These are phyloP conservation scores for Sinocyclocheilus grahami DNA, from an alignment of 2,113 vertebrate species.

Conservation along the genomic window DNA sequence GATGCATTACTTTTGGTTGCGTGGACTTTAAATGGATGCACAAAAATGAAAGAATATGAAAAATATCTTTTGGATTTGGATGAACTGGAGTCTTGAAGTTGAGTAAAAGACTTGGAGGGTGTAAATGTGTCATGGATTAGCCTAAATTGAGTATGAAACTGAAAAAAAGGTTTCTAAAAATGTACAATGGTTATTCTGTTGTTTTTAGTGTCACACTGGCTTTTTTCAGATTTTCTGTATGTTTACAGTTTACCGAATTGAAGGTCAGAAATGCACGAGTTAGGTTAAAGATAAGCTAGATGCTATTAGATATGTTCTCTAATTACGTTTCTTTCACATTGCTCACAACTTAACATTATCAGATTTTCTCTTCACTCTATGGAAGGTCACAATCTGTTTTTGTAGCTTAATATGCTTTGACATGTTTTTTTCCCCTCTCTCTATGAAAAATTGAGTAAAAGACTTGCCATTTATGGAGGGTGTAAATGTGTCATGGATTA, in stretches of 20 bases:
- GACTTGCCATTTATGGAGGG: not conserved
- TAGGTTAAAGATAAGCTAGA: not conserved
- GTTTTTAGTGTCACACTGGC: not conserved
- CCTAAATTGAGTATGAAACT: not conserved
- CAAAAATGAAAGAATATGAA: not conserved
- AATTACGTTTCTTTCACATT: not conserved
- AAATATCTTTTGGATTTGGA: not conserved
- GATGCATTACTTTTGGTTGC: not conserved
- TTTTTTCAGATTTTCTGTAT: not conserved
- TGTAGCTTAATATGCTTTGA: not conserved
- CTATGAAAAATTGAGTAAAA: not conserved
- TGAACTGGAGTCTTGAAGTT: not conserved
- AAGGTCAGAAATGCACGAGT: not conserved
- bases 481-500: not conserved
- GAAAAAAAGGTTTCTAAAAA: not conserved
- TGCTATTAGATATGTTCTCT: not conserved
- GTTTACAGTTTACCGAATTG: not conserved
- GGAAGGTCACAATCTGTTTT: not conserved
- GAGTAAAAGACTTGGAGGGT: not conserved
- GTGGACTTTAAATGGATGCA: not conserved
- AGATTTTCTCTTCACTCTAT: not conserved
- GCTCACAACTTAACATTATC: not conserved
- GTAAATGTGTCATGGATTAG: not conserved
- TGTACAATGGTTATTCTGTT: not conserved
- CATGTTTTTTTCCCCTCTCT: not conserved